Base-by-base conservation (phyloP, 2,113 vertebrate species). In the Plecotus auritus region DNA sequence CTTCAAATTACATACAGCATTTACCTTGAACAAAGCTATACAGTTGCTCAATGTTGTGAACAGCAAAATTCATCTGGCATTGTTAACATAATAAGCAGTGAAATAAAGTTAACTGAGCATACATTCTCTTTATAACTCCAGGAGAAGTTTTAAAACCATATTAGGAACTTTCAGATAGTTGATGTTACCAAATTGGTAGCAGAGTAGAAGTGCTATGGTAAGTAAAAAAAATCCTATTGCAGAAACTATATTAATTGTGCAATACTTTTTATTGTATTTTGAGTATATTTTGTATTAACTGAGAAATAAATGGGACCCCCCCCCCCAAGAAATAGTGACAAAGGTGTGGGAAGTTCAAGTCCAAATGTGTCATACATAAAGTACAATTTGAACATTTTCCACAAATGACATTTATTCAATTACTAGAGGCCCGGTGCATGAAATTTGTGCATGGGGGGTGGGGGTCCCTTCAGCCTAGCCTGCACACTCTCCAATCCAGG, bases 1-100 rank as follows among this genome's bases (percentile, higher is more conserved):
- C 96, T 98, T 98, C 95, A 97, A 93, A 97, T 98, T 98, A 87
- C 22, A 84, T 96, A 90, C 92, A 97, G 92, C 74, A 90, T 97
- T 98, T 95, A 56, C 96, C 96, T 98, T 97, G 40, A 84, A 88
- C 66, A 95, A 96, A 97, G 86, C n/a, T 96, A n/a, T 91, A 88
- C 18, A 13, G 40, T 87, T 97, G 74, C 17, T 97, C 88, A 93
- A 16, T 94, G 92, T 70, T 69, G 85, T 97, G 59, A 73, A 97
- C 78, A 97, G 96, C 72, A 96, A 97, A 84, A 98, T 96, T 97
- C 91, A 93, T 98, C 84, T 94, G 28, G 12, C 90, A 95, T 92
- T 97, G 85, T 97, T 97, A 98, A 96, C 83, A 94, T 94, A 56
- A 95, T 97, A 83, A 96, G 80, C 74, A 97, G 72, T 87, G 93